Percentiles rank a stretch among this genome's conserved stretches.
Conservation (phyloP, 2,888 invertebrate species). For the Argyresthia albistria region DNA sequence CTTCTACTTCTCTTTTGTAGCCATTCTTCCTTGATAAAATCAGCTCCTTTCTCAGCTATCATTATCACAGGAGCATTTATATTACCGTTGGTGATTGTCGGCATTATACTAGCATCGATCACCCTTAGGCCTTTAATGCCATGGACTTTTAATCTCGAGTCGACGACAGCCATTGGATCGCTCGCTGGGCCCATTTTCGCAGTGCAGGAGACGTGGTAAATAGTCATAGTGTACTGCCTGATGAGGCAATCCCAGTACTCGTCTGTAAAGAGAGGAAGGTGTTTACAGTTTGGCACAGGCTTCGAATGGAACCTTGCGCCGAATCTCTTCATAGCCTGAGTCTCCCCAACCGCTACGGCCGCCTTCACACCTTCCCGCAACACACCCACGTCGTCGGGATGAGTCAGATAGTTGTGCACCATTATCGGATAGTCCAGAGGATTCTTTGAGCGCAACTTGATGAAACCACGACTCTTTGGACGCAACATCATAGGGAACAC, state of each 20-base stretch:
- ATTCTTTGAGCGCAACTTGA: slow-evolving; percentile 80
- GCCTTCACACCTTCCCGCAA: slow-evolving; percentile 90
- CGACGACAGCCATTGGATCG: slow-evolving; percentile 87
- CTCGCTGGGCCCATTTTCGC: slow-evolving; percentile 86
- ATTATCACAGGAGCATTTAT: slow-evolving; percentile 91
- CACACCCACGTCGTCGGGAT: slow-evolving; percentile 87
- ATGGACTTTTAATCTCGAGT: slow-evolving; percentile 81
- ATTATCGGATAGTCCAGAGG: slow-evolving; percentile 87
- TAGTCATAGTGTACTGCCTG: slow-evolving; percentile 89
- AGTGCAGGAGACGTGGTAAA: slow-evolving; percentile 88
- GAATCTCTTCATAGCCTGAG: slow-evolving; percentile 82
- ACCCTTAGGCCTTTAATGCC: slow-evolving; percentile 85
- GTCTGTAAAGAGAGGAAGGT: slow-evolving; percentile 82
- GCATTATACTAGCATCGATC: slow-evolving; percentile 92
- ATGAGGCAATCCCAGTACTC: slow-evolving; percentile 91
- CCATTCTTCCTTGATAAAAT: slow-evolving; percentile 85
- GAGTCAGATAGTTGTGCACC: slow-evolving; percentile 92
- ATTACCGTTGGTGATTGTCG: slow-evolving; percentile 88
- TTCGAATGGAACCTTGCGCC: slow-evolving; percentile 84
- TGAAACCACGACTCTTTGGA: slow-evolving; percentile 87
- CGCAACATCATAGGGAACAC: slow-evolving; percentile 92
- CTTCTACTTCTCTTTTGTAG: slow-evolving; percentile 36
- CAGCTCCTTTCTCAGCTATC: slow-evolving; percentile 90
- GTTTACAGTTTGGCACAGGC: slow-evolving; percentile 86
- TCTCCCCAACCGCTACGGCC: slow-evolving; percentile 85